phyloP scores from a whole-genome alignment of 2,797 vertebrate genomes.

The Anniella stebbinsi region DNA sequence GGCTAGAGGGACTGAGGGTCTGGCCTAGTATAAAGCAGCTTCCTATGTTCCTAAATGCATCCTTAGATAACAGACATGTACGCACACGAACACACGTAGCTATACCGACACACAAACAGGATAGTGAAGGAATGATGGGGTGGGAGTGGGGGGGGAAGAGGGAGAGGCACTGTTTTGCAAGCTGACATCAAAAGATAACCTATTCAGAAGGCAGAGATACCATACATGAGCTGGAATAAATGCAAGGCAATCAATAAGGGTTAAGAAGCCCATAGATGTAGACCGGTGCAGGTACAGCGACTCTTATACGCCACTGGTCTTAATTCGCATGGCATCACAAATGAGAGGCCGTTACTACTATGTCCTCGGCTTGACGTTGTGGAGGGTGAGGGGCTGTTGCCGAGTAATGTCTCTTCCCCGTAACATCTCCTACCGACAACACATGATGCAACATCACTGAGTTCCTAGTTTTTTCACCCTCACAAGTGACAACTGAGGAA shows the following conservation, averaged over 20 bases:
- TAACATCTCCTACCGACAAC: background rate
- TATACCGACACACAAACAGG: background rate
- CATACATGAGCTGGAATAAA: background rate
- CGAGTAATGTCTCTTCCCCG: background rate
- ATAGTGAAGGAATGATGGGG: background rate
- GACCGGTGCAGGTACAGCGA: background rate
- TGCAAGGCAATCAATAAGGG: background rate
- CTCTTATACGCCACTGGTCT: background rate
- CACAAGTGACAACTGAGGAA: background rate
- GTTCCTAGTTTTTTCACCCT: background rate
- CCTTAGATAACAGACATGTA: background rate
- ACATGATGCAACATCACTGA: too few relatives aligned
- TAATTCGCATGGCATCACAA: background rate
- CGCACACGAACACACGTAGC: too few relatives aligned
- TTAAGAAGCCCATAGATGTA: background rate
- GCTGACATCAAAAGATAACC: background rate
- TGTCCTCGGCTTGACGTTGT: too few relatives aligned
- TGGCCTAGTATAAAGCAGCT: background rate
- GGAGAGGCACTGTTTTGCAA: background rate
- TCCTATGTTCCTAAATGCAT: background rate
- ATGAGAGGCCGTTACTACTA: background rate
- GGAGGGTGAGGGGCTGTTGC: background rate
- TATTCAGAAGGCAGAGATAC: background rate
- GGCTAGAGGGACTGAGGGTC: too few relatives aligned
- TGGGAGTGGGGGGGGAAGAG: background rate